Evolutionary conservation across 2,113 vertebrate species (phyloP).

Genomic region (Mirounga angustirostris): DNA sequence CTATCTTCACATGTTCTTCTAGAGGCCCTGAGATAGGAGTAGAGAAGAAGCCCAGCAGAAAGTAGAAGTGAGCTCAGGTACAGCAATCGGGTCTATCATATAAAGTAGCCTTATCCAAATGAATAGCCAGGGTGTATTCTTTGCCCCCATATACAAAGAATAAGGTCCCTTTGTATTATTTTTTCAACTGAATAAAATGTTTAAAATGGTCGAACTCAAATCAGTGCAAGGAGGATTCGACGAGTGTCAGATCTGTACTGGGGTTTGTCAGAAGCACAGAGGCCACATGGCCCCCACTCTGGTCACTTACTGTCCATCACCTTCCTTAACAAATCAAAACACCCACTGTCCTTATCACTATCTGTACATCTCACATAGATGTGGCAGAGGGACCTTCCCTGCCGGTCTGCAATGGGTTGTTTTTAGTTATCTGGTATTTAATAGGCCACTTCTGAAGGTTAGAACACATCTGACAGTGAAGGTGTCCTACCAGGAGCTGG

Average conservation of each 20-base stretch:
- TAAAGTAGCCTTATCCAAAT: neutral
- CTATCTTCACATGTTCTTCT: neutral
- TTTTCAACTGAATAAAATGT: neutral
- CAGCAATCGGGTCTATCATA: fast-evolving
- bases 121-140: neutral
- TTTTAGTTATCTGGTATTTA: neutral
- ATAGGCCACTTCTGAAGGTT: neutral
- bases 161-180: neutral
- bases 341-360: neutral
- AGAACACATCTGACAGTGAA: neutral
- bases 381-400: neutral
- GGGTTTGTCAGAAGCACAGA: neutral
- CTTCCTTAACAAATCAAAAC: neutral
- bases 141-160: neutral
- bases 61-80: no score
- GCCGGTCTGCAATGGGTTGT: neutral
- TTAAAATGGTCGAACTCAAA: neutral
- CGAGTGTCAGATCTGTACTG: neutral
- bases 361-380: neutral
- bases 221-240: neutral
- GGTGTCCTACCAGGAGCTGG: neutral
- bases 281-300: neutral
- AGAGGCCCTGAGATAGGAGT: neutral
- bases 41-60: neutral
- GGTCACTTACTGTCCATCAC: neutral